Percentiles rank a stretch among this genome's conserved stretches.
Conservation (phyloP, 2,113 vertebrate genomes). For the Menura novaehollandiae region DNA sequence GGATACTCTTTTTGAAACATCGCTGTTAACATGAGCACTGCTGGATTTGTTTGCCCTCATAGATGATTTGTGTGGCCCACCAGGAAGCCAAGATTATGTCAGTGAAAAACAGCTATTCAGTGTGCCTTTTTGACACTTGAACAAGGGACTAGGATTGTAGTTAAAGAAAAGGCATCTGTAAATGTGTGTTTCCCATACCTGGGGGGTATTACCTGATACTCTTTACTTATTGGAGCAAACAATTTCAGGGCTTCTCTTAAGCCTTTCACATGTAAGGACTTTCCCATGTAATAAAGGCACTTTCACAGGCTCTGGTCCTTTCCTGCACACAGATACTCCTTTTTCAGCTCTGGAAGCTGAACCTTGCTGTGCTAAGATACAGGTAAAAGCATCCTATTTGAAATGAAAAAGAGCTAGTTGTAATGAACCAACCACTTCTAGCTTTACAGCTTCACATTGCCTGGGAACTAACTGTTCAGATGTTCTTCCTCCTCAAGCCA, state of each 20-base stretch:
- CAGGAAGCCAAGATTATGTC: neutral
- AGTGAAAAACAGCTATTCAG: neutral
- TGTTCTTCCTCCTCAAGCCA: neutral
- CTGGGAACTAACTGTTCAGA: neutral
- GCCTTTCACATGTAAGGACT: neutral
- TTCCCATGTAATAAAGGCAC: neutral
- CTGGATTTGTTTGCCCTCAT: neutral
- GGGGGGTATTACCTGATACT: neutral
- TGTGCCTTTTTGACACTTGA: neutral
- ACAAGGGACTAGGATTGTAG: neutral
- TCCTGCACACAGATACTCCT: neutral
- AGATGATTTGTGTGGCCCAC: neutral
- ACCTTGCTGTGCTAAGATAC: neutral
- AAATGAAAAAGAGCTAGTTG: neutral
- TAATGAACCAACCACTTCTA: neutral
- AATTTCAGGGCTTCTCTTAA: neutral
- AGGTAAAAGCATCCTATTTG: neutral
- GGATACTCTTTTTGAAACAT: neutral
- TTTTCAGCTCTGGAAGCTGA: neutral
- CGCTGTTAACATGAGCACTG: rapidly evolving
- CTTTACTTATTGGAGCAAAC: neutral
- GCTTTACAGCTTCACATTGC: neutral
- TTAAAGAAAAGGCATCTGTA: neutral
- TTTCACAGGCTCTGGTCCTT: neutral
- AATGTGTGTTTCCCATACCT: neutral